A percentile compares a stretch with the other conserved stretches of the same genome.
Conservation (phyloP, 2,888 invertebrate species). For the Suillia variegata region DNA sequence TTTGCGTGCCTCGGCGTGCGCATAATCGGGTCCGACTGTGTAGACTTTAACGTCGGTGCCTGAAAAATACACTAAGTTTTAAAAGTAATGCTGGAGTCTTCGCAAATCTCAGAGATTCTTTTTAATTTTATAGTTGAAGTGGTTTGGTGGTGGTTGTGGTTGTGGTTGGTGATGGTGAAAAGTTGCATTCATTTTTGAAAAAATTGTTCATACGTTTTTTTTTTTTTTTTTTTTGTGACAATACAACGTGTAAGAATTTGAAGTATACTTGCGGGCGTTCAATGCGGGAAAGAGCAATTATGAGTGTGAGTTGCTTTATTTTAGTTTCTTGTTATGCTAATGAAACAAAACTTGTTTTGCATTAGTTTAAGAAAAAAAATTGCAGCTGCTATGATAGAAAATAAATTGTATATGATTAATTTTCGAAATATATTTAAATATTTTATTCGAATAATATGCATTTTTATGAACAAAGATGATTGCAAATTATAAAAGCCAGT, state of each 20-base stretch:
- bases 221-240: constrained; percentile 6
- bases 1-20: constrained; percentile 98
- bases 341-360: too few species aligned
- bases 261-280: constrained; percentile 18
- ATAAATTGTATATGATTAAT: constrained; percentile 21
- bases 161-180: constrained; percentile 14
- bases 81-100: constrained; percentile 61
- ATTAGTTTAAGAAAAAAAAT: constrained; percentile 3
- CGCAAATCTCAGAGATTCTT: constrained; percentile 23
- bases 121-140: too few species aligned
- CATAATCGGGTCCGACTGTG: constrained; percentile 99
- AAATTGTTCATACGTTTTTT: too few species aligned
- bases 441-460: too few species aligned
- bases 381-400: constrained; percentile 30
- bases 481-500: too few species aligned
- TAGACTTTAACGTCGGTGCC: constrained; percentile 85
- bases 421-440: background rate
- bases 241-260: constrained; percentile 11
- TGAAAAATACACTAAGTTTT: constrained; percentile 63
- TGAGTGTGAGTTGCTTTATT: constrained; percentile 5
- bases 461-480: too few species aligned
- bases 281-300: constrained; percentile 18
- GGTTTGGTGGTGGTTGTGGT: background rate
- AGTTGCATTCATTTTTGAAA: background rate
- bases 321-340: background rate